phyloP scores from a whole-genome alignment of 2,113 vertebrate species.

The Urocolius indicus region DNA sequence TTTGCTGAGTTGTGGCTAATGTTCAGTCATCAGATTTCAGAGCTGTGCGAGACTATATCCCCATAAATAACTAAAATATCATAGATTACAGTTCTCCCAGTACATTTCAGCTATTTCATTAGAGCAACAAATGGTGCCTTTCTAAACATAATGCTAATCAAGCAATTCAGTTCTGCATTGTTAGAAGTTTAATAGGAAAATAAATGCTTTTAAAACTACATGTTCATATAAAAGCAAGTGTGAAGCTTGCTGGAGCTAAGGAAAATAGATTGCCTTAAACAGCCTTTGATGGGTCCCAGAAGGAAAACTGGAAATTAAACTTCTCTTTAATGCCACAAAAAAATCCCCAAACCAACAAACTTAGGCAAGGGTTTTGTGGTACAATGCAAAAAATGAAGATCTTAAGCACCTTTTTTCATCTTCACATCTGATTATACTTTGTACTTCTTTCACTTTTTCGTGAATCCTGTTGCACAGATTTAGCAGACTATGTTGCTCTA shows the following conservation, averaged over 20 bases:
- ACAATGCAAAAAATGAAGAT: accelerated
- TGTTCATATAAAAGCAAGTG: background rate
- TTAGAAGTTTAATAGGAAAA: background rate
- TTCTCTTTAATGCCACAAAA: background rate
- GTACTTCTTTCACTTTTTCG: too few relatives aligned
- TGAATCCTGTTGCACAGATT: background rate
- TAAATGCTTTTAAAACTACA: background rate
- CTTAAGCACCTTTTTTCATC: background rate
- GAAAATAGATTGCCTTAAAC: background rate
- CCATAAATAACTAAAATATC: background rate
- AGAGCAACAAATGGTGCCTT: background rate
- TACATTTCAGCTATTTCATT: background rate
- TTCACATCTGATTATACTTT: background rate
- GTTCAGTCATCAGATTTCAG: background rate
- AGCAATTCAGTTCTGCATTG: background rate
- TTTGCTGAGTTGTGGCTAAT: background rate
- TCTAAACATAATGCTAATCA: background rate
- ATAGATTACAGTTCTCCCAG: background rate
- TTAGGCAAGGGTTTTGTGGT: background rate
- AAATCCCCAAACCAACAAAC: background rate
- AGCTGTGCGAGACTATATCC: background rate
- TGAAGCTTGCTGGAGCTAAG: background rate
- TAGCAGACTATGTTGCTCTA: background rate
- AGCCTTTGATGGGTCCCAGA: background rate
- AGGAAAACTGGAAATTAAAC: background rate